Base-by-base conservation (phyloP, 2,113 vertebrate genomes). In the Hippopotamus amphibius region DNA sequence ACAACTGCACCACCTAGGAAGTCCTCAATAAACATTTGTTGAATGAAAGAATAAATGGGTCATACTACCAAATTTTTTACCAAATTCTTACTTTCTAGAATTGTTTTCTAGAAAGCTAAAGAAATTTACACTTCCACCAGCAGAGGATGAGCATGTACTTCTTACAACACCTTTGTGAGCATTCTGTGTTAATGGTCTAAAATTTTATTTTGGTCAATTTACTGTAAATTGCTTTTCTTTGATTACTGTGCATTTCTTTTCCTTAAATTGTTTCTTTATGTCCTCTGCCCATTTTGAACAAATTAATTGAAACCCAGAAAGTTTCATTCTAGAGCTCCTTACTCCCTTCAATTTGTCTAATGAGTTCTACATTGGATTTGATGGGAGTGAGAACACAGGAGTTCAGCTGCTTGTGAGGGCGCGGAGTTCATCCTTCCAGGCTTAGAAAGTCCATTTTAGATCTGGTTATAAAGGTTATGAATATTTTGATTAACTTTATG, bases 401-500 rank as follows among this genome's bases (percentile, higher is more conserved):
- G 76, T 33, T 88, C 77, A 86, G 84, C 37, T 57, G 53, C 63
- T 90, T 90, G 59, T n/a, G 22, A 69, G 37, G 21, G 71, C 2
- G 48, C 19, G 14, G 53, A n/a, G 66, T 82, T 90, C 61, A 82
- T 88, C 92, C 26, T 76, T 43, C 33, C 8, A 28, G 48, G 72
- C 33, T 81, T 65, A 84, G 69, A 93, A 95, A 57, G 65, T 57
- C 41, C 74, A 48, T 72, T 88, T 97, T 68, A 66, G 48, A 65
- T 63, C n/a, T 84, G 89, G 65, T 80, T 84, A 87, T 93, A 96
- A 96, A 92, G 46, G 33, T 81, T 93, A 85, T 94, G 68, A 87
- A 84, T 96, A 84, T 93, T 92, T 93, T 95, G 79, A 41, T 81
- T 90, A 83, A 92, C 83, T 93, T 96, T 81, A 84, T 93, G 55